Percentiles rank a stretch among this genome's conserved stretches.
Evolutionary conservation across 2,888 invertebrate genomes (phyloP).

Genomic region (Trichacis sp.): DNA sequence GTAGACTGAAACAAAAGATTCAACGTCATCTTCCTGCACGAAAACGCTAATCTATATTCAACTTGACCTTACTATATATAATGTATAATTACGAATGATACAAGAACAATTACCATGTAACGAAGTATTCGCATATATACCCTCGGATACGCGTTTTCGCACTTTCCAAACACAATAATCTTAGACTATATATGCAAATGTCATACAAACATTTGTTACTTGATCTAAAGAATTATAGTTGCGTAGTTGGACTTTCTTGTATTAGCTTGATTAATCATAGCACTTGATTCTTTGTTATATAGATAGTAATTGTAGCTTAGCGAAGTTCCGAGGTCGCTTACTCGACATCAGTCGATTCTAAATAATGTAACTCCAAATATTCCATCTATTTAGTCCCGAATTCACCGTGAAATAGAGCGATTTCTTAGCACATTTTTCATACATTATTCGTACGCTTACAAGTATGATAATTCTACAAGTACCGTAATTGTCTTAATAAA

Average conservation of each 20-base stretch:
- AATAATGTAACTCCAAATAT: constrained; percentile 22
- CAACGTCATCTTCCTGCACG: no score
- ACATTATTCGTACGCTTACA: neutral
- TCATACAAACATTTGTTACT: neutral
- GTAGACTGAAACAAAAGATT: constrained; percentile 29
- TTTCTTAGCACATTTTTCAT: constrained; percentile 18
- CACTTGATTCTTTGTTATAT: constrained; percentile 18
- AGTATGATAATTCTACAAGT: constrained; percentile 21
- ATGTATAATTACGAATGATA: neutral
- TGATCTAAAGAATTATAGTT: constrained; percentile 18
- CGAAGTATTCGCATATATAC: neutral
- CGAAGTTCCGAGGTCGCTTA: constrained; percentile 22
- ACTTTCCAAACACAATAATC: neutral
- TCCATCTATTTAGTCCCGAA: constrained; percentile 38
- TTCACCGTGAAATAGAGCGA: constrained; percentile 40
- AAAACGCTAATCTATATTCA: no score
- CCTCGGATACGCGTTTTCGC: neutral
- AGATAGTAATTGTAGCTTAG: constrained; percentile 20
- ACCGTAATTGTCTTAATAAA: constrained; percentile 15
- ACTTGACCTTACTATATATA: neutral
- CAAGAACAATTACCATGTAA: no score
- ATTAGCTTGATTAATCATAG: constrained; percentile 17
- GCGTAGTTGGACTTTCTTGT: constrained; percentile 13
- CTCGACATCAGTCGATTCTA: constrained; percentile 18
- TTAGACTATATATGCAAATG: neutral